These are phyloP conservation scores for Lasiommata megera DNA, from an alignment of 2,888 invertebrate genomes.

Conservation along the genomic window DNA sequence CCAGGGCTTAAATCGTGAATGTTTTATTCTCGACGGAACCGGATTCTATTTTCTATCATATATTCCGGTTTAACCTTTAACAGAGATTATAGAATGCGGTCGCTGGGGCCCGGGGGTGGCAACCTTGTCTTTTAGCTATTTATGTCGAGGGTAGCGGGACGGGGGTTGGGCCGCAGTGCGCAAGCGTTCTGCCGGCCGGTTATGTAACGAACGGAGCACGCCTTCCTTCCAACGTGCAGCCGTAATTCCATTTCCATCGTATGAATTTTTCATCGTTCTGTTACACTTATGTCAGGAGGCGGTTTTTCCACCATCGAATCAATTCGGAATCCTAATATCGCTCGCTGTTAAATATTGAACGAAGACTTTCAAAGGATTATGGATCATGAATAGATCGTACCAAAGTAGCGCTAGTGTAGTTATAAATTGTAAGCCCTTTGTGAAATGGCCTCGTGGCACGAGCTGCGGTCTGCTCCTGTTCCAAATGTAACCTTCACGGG, in stretches of 20 bases:
- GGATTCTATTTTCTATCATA: conserved; percentile 67
- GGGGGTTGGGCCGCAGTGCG: conserved; percentile 64
- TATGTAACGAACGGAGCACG: conserved; percentile 68
- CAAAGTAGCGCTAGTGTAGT: not conserved
- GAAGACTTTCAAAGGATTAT: not conserved
- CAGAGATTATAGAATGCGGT: conserved; percentile 76
- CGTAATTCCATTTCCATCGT: conserved; percentile 38
- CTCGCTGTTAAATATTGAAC: conserved; percentile 1
- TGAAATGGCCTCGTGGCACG: conserved; percentile 16
- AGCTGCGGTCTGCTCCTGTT: conserved; percentile 43
- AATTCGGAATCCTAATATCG: not conserved
- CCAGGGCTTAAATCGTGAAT: conserved; percentile 41
- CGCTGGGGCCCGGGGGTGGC: conserved; percentile 71
- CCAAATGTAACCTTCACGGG: conserved; percentile 64
- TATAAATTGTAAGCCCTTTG: conserved; percentile 1
- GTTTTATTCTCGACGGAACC: conserved; percentile 51
- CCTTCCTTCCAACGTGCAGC: conserved; percentile 38
- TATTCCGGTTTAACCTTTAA: conserved; percentile 77
- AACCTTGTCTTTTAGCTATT: conserved; percentile 81
- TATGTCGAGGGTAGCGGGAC: conserved; percentile 71
- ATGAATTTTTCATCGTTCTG: conserved; percentile 53
- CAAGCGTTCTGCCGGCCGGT: conserved; percentile 65
- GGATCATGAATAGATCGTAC: not conserved
- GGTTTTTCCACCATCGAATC: not conserved
- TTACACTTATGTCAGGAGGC: not conserved